Conservation (phyloP, 2,797 vertebrate species). For the Periophthalmus magnuspinnatus region DNA sequence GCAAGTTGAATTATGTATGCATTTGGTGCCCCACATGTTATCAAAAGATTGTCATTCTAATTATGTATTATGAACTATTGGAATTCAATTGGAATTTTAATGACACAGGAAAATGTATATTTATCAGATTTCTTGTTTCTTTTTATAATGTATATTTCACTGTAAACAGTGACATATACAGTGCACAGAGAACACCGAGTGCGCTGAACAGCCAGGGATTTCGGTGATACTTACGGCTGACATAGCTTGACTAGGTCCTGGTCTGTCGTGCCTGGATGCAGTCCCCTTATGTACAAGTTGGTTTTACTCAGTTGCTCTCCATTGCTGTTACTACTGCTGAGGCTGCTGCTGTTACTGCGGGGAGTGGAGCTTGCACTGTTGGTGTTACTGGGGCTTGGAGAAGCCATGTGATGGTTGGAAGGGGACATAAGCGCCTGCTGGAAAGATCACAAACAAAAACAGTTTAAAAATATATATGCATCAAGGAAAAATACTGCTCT, state of each 20-base stretch:
- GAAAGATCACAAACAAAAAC: conserved; percentile 6
- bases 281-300: conserved; percentile 92
- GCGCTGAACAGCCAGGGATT: not conserved
- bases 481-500: too few relatives aligned
- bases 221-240: conserved; percentile 86
- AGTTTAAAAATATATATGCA: too few relatives aligned
- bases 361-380: conserved; percentile 70
- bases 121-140: too few relatives aligned
- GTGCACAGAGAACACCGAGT: too few relatives aligned
- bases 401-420: conserved; percentile 87
- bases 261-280: conserved; percentile 92
- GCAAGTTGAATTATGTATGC: too few relatives aligned
- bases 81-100: too few relatives aligned
- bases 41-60: too few relatives aligned
- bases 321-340: conserved; percentile 27
- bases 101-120: too few relatives aligned
- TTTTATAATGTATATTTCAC: too few relatives aligned
- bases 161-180: too few relatives aligned
- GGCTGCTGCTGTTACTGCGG: conserved; percentile 63
- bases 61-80: too few relatives aligned
- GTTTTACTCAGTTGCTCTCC: conserved; percentile 93
- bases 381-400: conserved; percentile 86
- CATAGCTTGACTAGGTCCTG: conserved; percentile 94
- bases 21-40: too few relatives aligned
- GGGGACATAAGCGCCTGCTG: conserved; percentile 87